Base-by-base conservation (phyloP, 2,888 invertebrate species). In the Flexamia atlantica region DNA sequence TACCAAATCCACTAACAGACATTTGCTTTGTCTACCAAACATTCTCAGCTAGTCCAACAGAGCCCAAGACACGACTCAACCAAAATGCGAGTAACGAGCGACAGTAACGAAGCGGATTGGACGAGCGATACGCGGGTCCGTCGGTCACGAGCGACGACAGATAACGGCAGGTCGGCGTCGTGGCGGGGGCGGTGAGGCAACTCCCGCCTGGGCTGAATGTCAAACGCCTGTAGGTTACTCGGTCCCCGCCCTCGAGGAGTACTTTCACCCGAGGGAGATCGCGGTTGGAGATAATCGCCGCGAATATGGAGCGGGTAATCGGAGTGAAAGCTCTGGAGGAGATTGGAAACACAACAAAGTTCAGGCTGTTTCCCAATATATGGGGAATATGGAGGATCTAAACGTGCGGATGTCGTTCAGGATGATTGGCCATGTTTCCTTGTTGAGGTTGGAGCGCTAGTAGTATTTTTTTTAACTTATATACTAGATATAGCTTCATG, bases 231-330 rank as follows among this genome's bases (percentile, higher is more conserved):
- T 46, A 2, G n/a, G n/a, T 17, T 17, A 46, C 46, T 2, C 53
- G 53, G 46, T 57, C 64, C 14, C 10, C 64, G 64, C 64, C 64
- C 64, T 64, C 64, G 57, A 2, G 17, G n/a, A 14, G 53, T 30
- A 64, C 64, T 64, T 64, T 64, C 64, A 14, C 64, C 14, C 53
- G 20, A 5, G 28, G 28, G 57, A 10, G 64, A 64, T 64, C 64
- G 9, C 30, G 14, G 7, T 20, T 23, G 20, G 53, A 5, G 64
- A 64, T 64, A 64, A 57, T n/a, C 20, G 57, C 28, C 64, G 28
- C 64, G 64, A 64, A 64, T 28, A 64, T 64, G 30, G 64, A 64
- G 64, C 64, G 30, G 64, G 17, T 64, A 28, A 64, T 64, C 64
- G 28, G 14, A 28, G 64, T 1, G 64, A 64, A 64, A 64, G 64